Evolutionary conservation across 2,113 vertebrate genomes (phyloP), one percentile per base, ranked within the genome.

Genomic region (Cygnus atratus): DNA sequence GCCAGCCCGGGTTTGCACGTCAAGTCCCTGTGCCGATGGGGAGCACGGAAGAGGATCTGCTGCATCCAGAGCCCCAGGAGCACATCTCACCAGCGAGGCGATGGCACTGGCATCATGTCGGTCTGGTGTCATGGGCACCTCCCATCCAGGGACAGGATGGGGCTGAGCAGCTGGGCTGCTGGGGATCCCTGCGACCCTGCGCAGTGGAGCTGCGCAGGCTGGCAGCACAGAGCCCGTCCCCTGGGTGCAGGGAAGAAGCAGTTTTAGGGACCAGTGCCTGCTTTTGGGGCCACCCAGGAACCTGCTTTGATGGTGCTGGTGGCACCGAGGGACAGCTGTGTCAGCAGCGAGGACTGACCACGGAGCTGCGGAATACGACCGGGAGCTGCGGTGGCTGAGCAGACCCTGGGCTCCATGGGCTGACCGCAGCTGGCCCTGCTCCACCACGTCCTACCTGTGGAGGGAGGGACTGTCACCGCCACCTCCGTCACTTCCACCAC

Each of bases 381-480:
- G 41, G 39, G 50, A 28, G 3, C 68, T 48, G 44, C 16, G 44
- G n/a, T 48, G 74, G 55, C 70, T 10, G 6, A 66, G 29, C 2
- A 6, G 44, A 37, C 19, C 55, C 41, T 44, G 25, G 7, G 73
- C 58, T 61, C 25, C 26, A 10, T 4, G 55, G 39, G 84, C 50
- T 0, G 2, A 48, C 8, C 0, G 3, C 63, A 20, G 37, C 58
- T 0, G 0, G 13, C 44, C 21, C 46, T 0, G 0, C 63, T 28
- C 77, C 5, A 17, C 25, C 31, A 0, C 6, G 2, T 46, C 48
- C 17, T 82, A 25, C 3, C 9, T 2, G 13, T 26, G 55, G 22
- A 62, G 35, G 24, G 61, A 63, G 26, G 11, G 46, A 21, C n/a
- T 26, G 9, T 15, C 24, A 15, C 33, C 14, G 13, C 41, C 46